Evolutionary conservation across 2,113 vertebrate species (phyloP), one percentile per base, ranked within the genome.

Genomic region (Coptodon rendalli): DNA sequence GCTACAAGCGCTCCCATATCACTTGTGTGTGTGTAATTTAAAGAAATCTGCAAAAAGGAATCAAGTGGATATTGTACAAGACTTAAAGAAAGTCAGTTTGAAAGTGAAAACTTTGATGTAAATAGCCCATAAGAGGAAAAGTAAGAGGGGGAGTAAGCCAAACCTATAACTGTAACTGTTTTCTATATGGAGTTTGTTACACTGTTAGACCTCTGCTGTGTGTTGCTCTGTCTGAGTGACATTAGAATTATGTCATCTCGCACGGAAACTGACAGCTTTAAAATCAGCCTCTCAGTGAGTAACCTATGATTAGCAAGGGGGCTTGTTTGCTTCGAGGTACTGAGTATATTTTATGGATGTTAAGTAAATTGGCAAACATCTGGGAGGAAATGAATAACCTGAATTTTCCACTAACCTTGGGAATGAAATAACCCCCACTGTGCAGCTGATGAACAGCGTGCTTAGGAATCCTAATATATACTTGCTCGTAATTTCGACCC

Each of bases 401-500:
- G 80, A 86, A 84, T 93, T 85, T 87, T 85, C 89, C 81, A 50
- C 85, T 83, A 85, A 95, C 93, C 80, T 80, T 53, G 82, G 85
- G 56, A 79, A 89, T 91, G 84, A 93, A 92, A 92, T 81, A 83
- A 82, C 91, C 83, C 93, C 93, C 40, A 24, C 88, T 87, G 91
- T 86, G 92, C 40, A 45, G 52, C 92, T 92, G 94, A 95, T 94
- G 92, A 95, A 93, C 89, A 86, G 82, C 85, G 90, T 94, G 93
- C 89, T 92, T 85, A 82, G 89, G 85, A 89, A 93, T 92, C 84
- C 89, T 94, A 92, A 95, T 95, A 95, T 94, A 94, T 92, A 91
- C 92, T 94, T 59, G 63, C 88, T 85, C 56, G 40, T 92, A 87
- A 93, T 90, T 92, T 88, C 43, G 52, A 78, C 52, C 79, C 71